Evolutionary conservation across 2,113 vertebrate genomes (phyloP).

Genomic region (Myrmophylax atrothorax): DNA sequence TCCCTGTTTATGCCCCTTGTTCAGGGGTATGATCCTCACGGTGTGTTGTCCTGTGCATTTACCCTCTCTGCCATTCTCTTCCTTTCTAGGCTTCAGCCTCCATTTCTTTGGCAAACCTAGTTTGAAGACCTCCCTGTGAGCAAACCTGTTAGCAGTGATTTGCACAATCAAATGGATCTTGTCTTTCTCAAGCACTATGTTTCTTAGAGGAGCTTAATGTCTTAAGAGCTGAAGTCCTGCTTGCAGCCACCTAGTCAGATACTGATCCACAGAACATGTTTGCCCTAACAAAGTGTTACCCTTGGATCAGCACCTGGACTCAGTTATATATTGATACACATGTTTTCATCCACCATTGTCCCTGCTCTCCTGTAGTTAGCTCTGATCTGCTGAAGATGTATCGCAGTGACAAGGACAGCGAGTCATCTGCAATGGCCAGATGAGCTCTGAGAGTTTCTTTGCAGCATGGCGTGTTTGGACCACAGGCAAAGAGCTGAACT

Average conservation of each 20-base stretch:
- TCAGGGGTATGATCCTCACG: not conserved
- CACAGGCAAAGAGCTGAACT: not conserved
- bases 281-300: not conserved
- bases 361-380: not conserved
- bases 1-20: not conserved
- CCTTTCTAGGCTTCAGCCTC: not conserved
- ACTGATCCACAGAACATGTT: not conserved
- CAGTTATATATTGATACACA: not conserved
- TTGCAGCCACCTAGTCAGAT: not conserved
- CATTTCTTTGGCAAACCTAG: not conserved
- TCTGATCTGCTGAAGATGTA: not conserved
- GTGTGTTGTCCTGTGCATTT: not conserved
- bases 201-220: not conserved
- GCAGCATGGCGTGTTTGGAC: not conserved
- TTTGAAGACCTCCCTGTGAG: not conserved
- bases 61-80: not conserved
- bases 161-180: not conserved
- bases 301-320: not conserved
- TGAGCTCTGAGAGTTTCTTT: fast-evolving
- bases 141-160: not conserved
- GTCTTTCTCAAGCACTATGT: not conserved
- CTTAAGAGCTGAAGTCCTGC: not conserved
- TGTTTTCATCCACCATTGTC: not conserved
- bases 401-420: not conserved
- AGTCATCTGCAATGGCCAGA: not conserved